Base-by-base conservation (phyloP, 2,888 invertebrate species). In the Isotomurus palustris region DNA sequence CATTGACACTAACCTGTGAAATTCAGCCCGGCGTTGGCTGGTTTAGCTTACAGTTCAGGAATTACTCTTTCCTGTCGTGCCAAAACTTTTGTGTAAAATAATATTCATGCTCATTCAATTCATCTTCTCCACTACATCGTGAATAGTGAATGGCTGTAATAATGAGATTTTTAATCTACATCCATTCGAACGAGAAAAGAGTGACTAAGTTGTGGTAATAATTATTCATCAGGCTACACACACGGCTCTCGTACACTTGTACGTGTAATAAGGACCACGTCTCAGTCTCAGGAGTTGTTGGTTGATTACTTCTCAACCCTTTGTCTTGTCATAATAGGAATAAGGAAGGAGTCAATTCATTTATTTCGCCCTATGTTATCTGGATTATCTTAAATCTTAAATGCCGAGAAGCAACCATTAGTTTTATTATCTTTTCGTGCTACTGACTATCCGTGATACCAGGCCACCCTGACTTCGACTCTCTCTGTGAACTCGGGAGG, bases 1-100 rank as follows among this genome's bases (percentile, higher is more conserved):
- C 64, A 66, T 69, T 67, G 69, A 69, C 69, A 69, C 69, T 66
- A 59, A 66, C 63, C 58, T 66, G 66, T 67, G 67, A 69, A 69
- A 62, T 62, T 50, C 60, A 53, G n/a, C 45, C 28, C n/a, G n/a
- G n/a, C n/a, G n/a, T n/a, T n/a, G n/a, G n/a, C n/a, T n/a, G n/a
- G n/a, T n/a, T n/a, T n/a, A n/a, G n/a, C n/a, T n/a, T n/a, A n/a
- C n/a, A n/a, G n/a, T n/a, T n/a, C n/a, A n/a, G n/a, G n/a, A n/a
- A n/a, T n/a, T n/a, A n/a, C n/a, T n/a, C n/a, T 32, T 32, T 8
- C 32, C 14, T 8, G 32, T 32, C 32, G 32, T 32, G 12, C 14
- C 40, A 40, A 40, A 40, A 40, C 8, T n/a, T 44, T n/a, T n/a
- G n/a, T n/a, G n/a, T n/a, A n/a, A n/a, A 24, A 47, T 21, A 49